phyloP scores from a whole-genome alignment of 2,113 vertebrate species.

The Grammomys surdaster region DNA sequence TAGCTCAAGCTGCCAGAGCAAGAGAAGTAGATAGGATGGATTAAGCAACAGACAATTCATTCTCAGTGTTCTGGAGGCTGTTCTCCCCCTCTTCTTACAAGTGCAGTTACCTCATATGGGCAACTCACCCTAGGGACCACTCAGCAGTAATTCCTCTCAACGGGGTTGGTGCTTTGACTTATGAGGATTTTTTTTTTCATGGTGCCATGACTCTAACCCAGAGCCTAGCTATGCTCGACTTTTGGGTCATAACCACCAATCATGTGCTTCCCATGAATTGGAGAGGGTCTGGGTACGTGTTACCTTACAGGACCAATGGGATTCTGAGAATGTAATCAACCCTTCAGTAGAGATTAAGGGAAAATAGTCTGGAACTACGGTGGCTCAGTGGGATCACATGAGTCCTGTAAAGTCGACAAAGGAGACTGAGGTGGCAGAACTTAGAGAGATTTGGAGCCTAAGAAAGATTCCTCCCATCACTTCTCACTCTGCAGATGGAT shows the following conservation, averaged over 20 bases:
- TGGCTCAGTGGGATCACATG: background rate
- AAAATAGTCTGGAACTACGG: background rate
- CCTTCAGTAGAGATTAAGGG: background rate
- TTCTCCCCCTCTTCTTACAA: background rate
- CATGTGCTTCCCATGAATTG: background rate
- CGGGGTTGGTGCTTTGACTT: background rate
- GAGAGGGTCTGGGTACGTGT: background rate
- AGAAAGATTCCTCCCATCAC: background rate
- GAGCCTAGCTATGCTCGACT: background rate
- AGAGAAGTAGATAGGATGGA: background rate
- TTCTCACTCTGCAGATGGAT: background rate
- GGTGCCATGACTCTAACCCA: background rate
- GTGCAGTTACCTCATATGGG: too few relatives aligned
- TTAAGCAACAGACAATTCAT: background rate
- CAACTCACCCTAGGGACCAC: background rate
- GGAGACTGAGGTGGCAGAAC: background rate
- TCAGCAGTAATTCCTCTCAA: background rate
- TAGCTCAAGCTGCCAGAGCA: background rate
- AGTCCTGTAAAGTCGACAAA: background rate
- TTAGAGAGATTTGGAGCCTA: background rate
- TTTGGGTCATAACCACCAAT: background rate
- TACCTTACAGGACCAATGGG: background rate
- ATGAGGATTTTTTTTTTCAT: background rate
- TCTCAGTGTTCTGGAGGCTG: background rate
- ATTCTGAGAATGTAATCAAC: background rate